Percentiles rank a stretch among this genome's conserved stretches.
These are phyloP conservation scores for Apis florea DNA, from an alignment of 1,140 invertebrate species.

Conservation along the genomic window DNA sequence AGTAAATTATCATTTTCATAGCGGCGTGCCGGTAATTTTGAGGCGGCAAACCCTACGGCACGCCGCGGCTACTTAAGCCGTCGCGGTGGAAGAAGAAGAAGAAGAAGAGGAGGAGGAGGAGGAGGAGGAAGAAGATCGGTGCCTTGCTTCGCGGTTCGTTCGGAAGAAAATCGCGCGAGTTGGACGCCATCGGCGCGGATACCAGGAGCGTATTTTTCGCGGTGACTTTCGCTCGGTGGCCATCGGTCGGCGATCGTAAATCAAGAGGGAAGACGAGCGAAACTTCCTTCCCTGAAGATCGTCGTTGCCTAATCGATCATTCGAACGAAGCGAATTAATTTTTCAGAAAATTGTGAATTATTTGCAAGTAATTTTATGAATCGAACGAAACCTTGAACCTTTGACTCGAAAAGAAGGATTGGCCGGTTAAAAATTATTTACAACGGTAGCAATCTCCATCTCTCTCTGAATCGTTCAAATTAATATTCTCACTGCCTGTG, in stretches of 20 bases:
- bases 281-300: no score
- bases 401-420: no score
- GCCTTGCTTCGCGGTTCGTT: conserved; percentile 15
- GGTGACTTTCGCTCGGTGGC: conserved; percentile 57
- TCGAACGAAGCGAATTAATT: no score
- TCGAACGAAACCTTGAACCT: no score
- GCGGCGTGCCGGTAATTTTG: conserved; percentile 72
- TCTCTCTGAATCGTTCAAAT: background rate
- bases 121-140: conserved; percentile 23
- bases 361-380: no score
- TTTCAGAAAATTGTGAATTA: no score
- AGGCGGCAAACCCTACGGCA: conserved; percentile 63
- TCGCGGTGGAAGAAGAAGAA: conserved; percentile 34
- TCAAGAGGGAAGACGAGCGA: conserved; percentile 46
- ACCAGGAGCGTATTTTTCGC: conserved; percentile 53
- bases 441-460: no score
- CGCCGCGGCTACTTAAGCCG: conserved; percentile 58
- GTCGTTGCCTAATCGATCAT: no score
- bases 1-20: conserved; percentile 79
- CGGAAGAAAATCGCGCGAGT: conserved; percentile 59
- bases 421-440: no score
- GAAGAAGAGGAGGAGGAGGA: conserved; percentile 5
- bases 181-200: conserved; percentile 32
- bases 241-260: conserved; percentile 65
- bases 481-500: background rate